These are phyloP conservation scores for Holacanthella duospinosa DNA, from an alignment of 2,888 invertebrate genomes.

Conservation along the genomic window DNA sequence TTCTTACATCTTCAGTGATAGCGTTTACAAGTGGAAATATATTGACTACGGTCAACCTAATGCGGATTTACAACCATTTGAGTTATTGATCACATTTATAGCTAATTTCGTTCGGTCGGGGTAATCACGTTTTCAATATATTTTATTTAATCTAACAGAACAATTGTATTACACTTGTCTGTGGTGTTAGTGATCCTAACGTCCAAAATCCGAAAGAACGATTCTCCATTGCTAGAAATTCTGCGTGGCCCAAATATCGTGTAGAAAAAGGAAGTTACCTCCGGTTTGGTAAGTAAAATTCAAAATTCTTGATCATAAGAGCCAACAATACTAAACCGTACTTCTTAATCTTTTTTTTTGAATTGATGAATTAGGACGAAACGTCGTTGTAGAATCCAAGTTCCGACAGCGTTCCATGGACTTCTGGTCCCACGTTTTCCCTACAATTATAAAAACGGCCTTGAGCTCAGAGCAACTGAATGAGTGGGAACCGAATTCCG, in stretches of 20 bases:
- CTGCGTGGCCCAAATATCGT: slow-evolving; percentile 30
- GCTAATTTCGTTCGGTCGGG: slow-evolving; percentile 34
- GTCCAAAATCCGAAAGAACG: slow-evolving; percentile 23
- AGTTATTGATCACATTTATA: slow-evolving; percentile 26
- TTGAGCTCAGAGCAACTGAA: not conserved
- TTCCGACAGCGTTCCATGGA: slow-evolving; percentile 20
- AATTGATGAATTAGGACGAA: slow-evolving; percentile 19
- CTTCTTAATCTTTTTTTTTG: not conserved
- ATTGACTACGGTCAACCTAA: slow-evolving; percentile 19
- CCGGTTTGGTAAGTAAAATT: slow-evolving; percentile 23
- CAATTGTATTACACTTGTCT: not conserved
- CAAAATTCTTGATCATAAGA: slow-evolving; percentile 1
- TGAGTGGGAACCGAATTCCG: not conserved
- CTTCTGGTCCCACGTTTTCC: slow-evolving; percentile 29
- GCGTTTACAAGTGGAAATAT: slow-evolving; percentile 34
- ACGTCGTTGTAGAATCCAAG: slow-evolving; percentile 25
- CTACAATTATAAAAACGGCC: slow-evolving; percentile 26
- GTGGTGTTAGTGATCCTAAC: slow-evolving; percentile 28
- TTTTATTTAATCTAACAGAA: not conserved
- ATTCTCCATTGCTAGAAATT: slow-evolving; percentile 13
- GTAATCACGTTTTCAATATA: no score
- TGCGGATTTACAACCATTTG: slow-evolving; percentile 28
- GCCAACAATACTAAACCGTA: no score
- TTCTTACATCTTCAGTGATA: slow-evolving; percentile 33
- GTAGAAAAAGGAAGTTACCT: slow-evolving; percentile 27